These are phyloP conservation scores for Athene cunicularia DNA, from an alignment of 2,113 vertebrate genomes.

Conservation along the genomic window DNA sequence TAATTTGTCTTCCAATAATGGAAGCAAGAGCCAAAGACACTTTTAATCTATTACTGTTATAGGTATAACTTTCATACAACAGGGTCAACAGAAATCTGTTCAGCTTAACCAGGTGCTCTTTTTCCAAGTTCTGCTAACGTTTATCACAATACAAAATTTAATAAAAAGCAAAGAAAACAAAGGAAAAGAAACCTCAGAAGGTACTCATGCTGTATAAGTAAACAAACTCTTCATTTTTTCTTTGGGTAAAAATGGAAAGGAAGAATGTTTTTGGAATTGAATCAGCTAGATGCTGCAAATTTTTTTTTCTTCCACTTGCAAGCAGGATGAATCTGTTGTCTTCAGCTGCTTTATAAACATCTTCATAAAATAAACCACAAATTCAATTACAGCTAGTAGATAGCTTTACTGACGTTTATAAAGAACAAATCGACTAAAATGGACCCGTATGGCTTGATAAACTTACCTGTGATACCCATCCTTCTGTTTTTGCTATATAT, in stretches of 20 bases:
- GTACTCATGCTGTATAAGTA: neutral
- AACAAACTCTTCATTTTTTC: neutral
- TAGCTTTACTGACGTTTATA: neutral
- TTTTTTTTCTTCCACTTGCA: neutral
- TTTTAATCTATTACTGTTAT: neutral
- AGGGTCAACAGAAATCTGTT: slow-evolving; percentile 33
- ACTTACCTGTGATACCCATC: neutral
- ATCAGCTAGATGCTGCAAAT: neutral
- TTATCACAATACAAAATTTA: neutral
- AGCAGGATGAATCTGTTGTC: neutral
- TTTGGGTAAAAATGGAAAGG: neutral
- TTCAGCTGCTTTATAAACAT: neutral
- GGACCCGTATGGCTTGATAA: neutral
- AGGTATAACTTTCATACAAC: neutral
- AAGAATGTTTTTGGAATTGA: neutral
- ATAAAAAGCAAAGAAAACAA: neutral
- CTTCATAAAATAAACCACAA: neutral
- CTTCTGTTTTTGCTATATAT: neutral
- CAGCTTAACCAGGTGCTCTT: neutral
- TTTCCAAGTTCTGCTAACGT: neutral
- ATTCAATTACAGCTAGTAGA: neutral
- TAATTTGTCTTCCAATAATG: slow-evolving; percentile 2
- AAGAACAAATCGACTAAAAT: neutral
- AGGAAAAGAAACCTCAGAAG: neutral
- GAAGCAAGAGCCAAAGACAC: slow-evolving; percentile 44